Conservation (phyloP, 2,113 vertebrate species). For the Dicrurus megarhynchus region DNA sequence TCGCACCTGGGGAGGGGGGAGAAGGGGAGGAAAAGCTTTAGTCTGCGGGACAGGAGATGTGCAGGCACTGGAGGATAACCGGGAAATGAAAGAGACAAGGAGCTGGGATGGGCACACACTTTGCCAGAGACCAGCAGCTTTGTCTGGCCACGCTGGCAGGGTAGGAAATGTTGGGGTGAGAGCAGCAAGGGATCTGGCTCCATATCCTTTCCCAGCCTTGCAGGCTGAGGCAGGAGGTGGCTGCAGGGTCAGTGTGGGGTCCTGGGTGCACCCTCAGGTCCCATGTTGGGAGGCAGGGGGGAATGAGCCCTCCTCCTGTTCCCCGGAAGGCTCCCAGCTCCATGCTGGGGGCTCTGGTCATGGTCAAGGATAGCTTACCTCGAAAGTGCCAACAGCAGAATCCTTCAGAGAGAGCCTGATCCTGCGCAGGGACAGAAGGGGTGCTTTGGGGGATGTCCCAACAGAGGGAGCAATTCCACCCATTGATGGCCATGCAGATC, state of each 20-base stretch:
- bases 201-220: background rate
- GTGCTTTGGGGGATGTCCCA: background rate
- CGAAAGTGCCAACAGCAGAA: constrained; percentile 57
- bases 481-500: fast-evolving
- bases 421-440: background rate
- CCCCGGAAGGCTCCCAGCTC: background rate
- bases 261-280: background rate
- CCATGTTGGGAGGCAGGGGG: fast-evolving
- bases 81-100: background rate
- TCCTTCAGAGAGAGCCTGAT: constrained; percentile 65
- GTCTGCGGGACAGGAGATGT: fast-evolving
- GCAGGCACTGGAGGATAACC: background rate
- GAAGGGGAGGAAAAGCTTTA: background rate
- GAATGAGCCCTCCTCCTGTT: background rate
- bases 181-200: background rate
- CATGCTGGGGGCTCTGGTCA: background rate
- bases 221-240: background rate
- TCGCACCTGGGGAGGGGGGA: constrained; percentile 2
- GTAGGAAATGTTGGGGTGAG: background rate
- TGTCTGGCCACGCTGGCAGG: fast-evolving
- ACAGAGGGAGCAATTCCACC: fast-evolving
- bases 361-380: constrained; percentile 42
- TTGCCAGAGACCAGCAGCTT: background rate
- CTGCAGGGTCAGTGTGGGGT: background rate
- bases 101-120: fast-evolving